Evolutionary conservation across 2,797 vertebrate genomes (phyloP).

Genomic region (Morus bassanus): DNA sequence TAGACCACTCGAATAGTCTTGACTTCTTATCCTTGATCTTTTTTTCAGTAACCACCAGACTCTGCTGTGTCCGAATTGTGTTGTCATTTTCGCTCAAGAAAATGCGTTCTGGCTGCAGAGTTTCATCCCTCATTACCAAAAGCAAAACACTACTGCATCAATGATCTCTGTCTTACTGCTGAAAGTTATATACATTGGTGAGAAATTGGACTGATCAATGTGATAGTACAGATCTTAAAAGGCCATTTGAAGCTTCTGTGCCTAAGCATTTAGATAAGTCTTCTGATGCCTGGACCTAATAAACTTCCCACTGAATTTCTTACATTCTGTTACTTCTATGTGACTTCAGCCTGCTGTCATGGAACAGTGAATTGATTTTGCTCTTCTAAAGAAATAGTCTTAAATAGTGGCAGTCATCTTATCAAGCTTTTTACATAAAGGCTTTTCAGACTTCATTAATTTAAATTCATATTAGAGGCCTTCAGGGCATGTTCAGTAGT

Average conservation of each 20-base stretch:
- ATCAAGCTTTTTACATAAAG: neutral
- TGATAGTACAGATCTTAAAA: neutral
- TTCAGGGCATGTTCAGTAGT: neutral
- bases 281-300: neutral
- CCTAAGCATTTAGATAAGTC: neutral
- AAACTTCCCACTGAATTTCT: neutral
- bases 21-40: neutral
- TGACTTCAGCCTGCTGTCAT: neutral
- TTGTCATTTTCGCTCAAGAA: neutral
- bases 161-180: neutral
- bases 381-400: neutral
- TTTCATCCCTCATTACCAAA: neutral
- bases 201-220: neutral
- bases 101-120: neutral
- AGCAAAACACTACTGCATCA: neutral
- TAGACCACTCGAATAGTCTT: neutral
- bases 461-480: conserved; percentile 1
- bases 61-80: neutral
- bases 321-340: neutral
- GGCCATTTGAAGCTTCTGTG: neutral
- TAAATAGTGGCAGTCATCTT: neutral
- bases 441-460: conserved; percentile 22
- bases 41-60: neutral
- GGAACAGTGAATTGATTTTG: neutral
- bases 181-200: neutral